These are phyloP conservation scores for Phocides pigmalion DNA, from an alignment of 1,140 invertebrate genomes.

Conservation along the genomic window DNA sequence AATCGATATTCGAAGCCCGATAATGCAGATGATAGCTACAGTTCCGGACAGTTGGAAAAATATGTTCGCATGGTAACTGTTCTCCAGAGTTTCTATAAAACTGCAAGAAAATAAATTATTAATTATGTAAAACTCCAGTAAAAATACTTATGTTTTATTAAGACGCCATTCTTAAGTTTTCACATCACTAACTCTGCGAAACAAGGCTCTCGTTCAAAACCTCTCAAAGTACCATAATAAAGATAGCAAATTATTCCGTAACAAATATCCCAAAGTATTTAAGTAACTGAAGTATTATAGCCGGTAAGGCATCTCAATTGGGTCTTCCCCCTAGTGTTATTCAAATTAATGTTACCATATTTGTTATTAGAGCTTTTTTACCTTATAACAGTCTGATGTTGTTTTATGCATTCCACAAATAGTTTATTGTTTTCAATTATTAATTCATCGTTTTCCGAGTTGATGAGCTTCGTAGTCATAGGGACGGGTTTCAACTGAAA, in stretches of 20 bases:
- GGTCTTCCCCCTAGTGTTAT: no score
- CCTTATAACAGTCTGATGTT: constrained; percentile 61
- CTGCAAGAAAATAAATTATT: constrained; percentile 45
- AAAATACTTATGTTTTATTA: no score
- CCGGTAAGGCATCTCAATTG: no score
- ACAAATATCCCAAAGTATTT: no score
- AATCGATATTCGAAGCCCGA: constrained; percentile 64
- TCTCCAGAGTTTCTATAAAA: constrained; percentile 60
- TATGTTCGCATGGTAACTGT: constrained; percentile 66
- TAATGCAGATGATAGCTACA: constrained; percentile 65
- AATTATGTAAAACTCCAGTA: no score
- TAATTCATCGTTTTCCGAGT: constrained; percentile 22
- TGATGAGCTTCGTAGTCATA: constrained; percentile 36
- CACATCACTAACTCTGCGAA: no score
- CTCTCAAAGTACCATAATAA: no score
- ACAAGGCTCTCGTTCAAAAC: no score
- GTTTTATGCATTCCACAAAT: constrained; percentile 61
- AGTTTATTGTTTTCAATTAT: constrained; percentile 50
- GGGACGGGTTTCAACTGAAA: constrained; percentile 48
- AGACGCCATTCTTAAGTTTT: no score
- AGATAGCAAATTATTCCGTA: no score
- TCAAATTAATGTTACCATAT: no score
- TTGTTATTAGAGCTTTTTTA: constrained; percentile 30
- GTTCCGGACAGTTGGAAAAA: constrained; percentile 70
- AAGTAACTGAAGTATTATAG: no score